Evolutionary conservation across 2,888 invertebrate genomes (phyloP), one percentile per base, ranked within the genome.

Genomic region (Luperina nickerlii): DNA sequence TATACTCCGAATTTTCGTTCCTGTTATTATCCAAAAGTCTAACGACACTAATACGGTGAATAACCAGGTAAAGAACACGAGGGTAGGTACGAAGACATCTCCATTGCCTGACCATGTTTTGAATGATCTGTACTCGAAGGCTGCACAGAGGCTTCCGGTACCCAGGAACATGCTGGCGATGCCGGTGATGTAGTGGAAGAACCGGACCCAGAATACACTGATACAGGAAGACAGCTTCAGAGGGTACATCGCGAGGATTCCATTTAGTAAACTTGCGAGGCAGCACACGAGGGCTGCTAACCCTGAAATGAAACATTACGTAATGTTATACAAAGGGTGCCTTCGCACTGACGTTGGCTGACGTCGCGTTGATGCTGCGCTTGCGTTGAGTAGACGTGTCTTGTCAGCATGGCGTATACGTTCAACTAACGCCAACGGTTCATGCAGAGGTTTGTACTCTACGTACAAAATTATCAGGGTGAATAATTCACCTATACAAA

Each of bases 161-260:
- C 91, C 90, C 5, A 93, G 71, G 27, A 92, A 81, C 45, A 93
- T 73, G n/a, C 91, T 90, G 2, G 80, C 80, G 0, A 93, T 78
- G 38, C 94, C 93, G n/a, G 89, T 90, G 45, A 88, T 15, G 75
- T 89, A 92, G 79, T 94, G 94, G 18, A 92, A 79, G 51, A 85
- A 88, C 77, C 90, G 92, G 20, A 91, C 72, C 74, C 88, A 87
- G 42, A 80, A 83, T 0, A 86, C 66, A 54, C 83, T 75, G 8
- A 83, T 81, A 51, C 82, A 87, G 38, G 76, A 81, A 15, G 74
- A 86, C 13, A 92, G 27, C 76, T 89, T 92, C 48, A 85, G 69
- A 13, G 87, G 86, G 66, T 90, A 89, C 81, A 89, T 86, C 24
- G 88, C 88, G 42, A 91, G 51, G 38, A 87, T 68, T 51, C 94